A percentile compares a stretch with the other conserved stretches of the same genome.
Evolutionary conservation across 2,797 vertebrate species (phyloP).

Genomic region (Babyrousa celebensis): DNA sequence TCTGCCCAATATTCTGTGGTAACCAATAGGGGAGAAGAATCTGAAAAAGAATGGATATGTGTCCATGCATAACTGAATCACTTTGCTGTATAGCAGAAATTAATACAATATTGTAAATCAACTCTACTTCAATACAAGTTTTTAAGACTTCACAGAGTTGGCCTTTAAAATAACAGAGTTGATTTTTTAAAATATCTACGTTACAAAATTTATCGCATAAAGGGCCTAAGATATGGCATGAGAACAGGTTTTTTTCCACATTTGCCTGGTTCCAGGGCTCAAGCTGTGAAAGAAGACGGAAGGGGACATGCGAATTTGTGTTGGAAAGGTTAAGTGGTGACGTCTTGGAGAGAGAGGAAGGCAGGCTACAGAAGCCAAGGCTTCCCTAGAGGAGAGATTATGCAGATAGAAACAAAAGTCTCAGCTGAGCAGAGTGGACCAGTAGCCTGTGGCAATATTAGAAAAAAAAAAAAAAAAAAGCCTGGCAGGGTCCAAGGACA

Average conservation of each 20-base stretch:
- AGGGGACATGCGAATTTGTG: not conserved
- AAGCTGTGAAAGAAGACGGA: not conserved
- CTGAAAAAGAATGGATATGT: too few species aligned
- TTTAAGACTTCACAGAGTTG: not conserved
- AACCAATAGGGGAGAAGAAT: too few species aligned
- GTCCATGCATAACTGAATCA: too few species aligned
- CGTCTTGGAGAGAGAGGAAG: not conserved
- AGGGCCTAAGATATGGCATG: not conserved
- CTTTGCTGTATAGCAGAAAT: too few species aligned
- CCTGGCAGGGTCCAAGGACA: not conserved
- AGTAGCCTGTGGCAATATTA: not conserved
- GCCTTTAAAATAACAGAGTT: conserved; percentile 46
- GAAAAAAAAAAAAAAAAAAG: not conserved
- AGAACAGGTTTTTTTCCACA: not conserved
- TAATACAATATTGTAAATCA: too few species aligned
- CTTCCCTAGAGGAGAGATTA: not conserved
- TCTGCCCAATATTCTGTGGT: too few species aligned
- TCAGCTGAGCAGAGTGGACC: not conserved
- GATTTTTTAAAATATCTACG: conserved; percentile 14
- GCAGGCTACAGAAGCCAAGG: not conserved
- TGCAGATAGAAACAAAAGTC: not conserved
- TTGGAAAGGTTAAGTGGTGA: not conserved
- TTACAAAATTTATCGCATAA: not conserved
- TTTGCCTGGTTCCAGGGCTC: not conserved
- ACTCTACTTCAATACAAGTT: too few species aligned